Conservation (phyloP, 2,888 invertebrate species). For the Brassicogethes aeneus region DNA sequence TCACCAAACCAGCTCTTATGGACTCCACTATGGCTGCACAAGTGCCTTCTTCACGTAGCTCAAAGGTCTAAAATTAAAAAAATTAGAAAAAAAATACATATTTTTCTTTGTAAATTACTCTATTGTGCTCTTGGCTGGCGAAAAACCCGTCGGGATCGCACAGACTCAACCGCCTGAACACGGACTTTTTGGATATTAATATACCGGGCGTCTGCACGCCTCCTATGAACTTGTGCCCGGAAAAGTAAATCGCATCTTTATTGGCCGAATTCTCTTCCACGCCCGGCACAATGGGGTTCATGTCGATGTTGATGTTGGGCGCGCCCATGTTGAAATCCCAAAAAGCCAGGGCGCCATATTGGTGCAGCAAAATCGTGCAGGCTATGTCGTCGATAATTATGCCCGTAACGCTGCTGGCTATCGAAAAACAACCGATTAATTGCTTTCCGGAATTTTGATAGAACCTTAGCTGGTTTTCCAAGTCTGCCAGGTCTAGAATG, state of each 20-base stretch:
- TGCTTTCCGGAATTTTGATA: conserved; percentile 53
- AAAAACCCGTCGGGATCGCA: conserved; percentile 37
- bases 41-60: conserved; percentile 64
- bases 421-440: conserved; percentile 78
- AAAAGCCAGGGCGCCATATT: conserved; percentile 72
- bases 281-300: conserved; percentile 71
- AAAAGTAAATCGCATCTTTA: conserved; percentile 85
- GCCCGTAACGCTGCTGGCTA: conserved; percentile 83
- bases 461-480: conserved; percentile 61
- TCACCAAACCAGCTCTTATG: conserved; percentile 74
- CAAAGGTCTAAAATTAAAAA: conserved; percentile 43
- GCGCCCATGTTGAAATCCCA: conserved; percentile 88
- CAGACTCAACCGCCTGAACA: conserved; percentile 42
- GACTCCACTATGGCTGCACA: conserved; percentile 72
- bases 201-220: conserved; percentile 80
- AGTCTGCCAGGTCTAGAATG: conserved; percentile 65
- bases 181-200: conserved; percentile 52
- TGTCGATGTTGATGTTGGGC: conserved; percentile 69
- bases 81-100: background rate
- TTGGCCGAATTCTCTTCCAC: conserved; percentile 60
- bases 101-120: conserved; percentile 21
- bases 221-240: conserved; percentile 84
- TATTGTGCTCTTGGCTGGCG: conserved; percentile 35
- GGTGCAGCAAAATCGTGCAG: conserved; percentile 71
- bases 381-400: conserved; percentile 76